Evolutionary conservation across 2,888 invertebrate species (phyloP), one percentile per base, ranked within the genome.

Genomic region (Scaeva pyrastri): DNA sequence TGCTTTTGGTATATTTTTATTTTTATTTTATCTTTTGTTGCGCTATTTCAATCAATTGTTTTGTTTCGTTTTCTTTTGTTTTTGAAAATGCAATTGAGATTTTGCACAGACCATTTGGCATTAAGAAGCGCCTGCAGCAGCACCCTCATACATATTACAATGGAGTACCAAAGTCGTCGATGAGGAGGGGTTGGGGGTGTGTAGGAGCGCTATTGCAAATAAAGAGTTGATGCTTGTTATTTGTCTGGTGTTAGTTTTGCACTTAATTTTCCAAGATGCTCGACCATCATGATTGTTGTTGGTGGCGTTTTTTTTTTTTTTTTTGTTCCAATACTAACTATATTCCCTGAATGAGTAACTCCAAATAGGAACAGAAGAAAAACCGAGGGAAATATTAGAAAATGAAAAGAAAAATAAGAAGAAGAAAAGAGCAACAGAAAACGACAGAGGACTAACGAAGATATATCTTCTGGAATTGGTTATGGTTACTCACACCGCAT

Each of bases 401-500:
- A n/a, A n/a, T n/a, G n/a, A n/a, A n/a, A 56, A 68, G 60, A 55
- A 41, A 5, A 56, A 31, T 19, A 21, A 23, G 12, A 41, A 21
- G 11, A 62, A 48, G 52, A 64, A 58, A 31, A 26, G 45, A 26
- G 45, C n/a, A 41, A 23, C 41, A 12, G 26, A 43, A 70, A 50
- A 71, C 56, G 45, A 52, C 58, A 82, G 26, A 45, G 36, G 58
- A 74, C 83, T 83, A 83, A 83, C 83, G 83, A 83, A 83, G 83
- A 81, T 78, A 78, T 83, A 83, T 83, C 83, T 83, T 73, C 50
- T 79, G 79, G 79, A 71, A 84, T 79, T 84, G 84, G 84, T 84
- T 84, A 84, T 84, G 71, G 71, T 72, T 79, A 52, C 58, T 71
- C 41, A 70, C 73, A n/a, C n/a, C n/a, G n/a, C 52, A 45, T 60